phyloP scores from a whole-genome alignment of 2,113 vertebrate genomes.

The Stigmatopora nigra region DNA sequence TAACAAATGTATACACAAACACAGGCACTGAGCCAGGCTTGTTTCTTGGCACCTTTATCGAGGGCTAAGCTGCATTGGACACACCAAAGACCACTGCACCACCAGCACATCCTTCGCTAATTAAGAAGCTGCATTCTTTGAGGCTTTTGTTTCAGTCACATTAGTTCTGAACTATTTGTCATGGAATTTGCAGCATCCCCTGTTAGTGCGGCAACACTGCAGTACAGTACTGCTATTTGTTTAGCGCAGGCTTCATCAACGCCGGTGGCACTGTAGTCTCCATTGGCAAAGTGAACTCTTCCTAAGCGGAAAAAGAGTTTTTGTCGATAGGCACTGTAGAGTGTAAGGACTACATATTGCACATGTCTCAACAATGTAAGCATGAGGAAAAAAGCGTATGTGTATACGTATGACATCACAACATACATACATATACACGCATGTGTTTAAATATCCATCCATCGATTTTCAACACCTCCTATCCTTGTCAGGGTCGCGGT shows the following conservation, averaged over 20 bases:
- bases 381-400: too few species aligned
- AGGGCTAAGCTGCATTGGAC: constrained; percentile 41
- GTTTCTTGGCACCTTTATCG: constrained; percentile 30
- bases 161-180: constrained; percentile 77
- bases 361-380: too few species aligned
- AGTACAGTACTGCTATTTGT: constrained; percentile 60
- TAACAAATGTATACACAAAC: constrained; percentile 7
- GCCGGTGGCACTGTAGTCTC: constrained; percentile 25
- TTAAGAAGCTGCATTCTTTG: constrained; percentile 65
- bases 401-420: too few species aligned
- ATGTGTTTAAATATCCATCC: too few species aligned
- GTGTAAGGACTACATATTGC: background rate
- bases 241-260: constrained; percentile 30
- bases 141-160: constrained; percentile 66
- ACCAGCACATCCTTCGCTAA: constrained; percentile 46
- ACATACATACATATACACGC: too few species aligned
- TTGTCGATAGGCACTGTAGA: background rate
- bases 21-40: constrained; percentile 7
- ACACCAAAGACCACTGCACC: constrained; percentile 33
- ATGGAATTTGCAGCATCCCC: constrained; percentile 62
- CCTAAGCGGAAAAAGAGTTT: constrained; percentile 12
- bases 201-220: constrained; percentile 39
- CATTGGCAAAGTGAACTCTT: constrained; percentile 25
- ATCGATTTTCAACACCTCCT: too few species aligned
- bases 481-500: too few species aligned